Evolutionary conservation across 1,140 invertebrate genomes (phyloP).

Genomic region (Drosophila kanapiae): DNA sequence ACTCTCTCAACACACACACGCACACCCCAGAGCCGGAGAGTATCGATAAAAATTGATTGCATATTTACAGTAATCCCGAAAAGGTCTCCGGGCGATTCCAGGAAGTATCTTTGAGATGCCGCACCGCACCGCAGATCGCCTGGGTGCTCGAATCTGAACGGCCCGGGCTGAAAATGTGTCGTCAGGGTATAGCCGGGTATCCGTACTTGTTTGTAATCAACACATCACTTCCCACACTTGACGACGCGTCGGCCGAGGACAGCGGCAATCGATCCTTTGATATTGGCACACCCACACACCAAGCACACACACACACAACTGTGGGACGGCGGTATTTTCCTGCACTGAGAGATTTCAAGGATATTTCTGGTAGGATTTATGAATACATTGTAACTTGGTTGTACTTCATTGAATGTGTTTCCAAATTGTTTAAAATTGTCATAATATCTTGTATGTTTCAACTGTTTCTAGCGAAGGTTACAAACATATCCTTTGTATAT

Average conservation of each 20-base stretch:
- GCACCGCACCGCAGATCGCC: constrained; percentile 16
- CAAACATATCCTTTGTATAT: not conserved
- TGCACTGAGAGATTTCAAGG: constrained; percentile 8
- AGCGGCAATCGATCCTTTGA: constrained; percentile 49
- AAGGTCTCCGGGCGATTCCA: constrained; percentile 53
- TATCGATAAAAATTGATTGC: constrained; percentile 63
- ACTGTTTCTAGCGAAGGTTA: too few species aligned
- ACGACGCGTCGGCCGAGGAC: constrained; percentile 27
- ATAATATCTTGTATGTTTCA: too few species aligned
- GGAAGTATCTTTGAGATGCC: constrained; percentile 52
- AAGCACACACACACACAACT: constrained; percentile 35
- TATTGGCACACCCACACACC: constrained; percentile 59
- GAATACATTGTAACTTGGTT: too few species aligned
- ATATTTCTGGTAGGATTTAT: too few species aligned
- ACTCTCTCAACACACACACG: constrained; percentile 4
- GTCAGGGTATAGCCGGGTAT: constrained; percentile 16
- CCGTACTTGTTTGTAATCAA: constrained; percentile 60
- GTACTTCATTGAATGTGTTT: too few species aligned
- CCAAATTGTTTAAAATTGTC: too few species aligned
- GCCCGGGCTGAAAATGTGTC: constrained; percentile 40
- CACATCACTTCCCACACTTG: constrained; percentile 64
- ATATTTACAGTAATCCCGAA: constrained; percentile 64
- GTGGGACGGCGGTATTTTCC: not conserved
- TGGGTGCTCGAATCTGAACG: constrained; percentile 8
- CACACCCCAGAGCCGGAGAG: constrained; percentile 8